phyloP scores from a whole-genome alignment of 1,140 invertebrate species.

The Anastatus disparis region DNA sequence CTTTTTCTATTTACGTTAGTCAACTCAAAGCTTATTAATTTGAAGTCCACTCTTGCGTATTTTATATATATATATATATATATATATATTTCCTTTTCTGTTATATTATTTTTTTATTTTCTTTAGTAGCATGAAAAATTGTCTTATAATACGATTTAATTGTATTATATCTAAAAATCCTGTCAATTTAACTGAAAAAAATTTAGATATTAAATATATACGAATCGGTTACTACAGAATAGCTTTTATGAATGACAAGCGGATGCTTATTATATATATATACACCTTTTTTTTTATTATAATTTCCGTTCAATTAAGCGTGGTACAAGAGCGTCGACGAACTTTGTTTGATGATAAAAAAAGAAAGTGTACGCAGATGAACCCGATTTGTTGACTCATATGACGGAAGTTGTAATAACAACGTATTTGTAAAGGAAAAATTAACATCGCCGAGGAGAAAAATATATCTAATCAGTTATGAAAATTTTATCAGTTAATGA shows the following conservation, averaged over 20 bases:
- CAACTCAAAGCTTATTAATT: not conserved
- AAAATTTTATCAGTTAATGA: too few relatives aligned
- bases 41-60: not conserved
- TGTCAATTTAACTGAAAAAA: too few relatives aligned
- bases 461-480: too few relatives aligned
- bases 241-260: not conserved
- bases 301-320: slow-evolving; percentile 28
- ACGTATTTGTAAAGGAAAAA: not conserved
- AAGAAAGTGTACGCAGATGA: slow-evolving; percentile 27
- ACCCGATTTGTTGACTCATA: slow-evolving; percentile 37
- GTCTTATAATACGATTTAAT: too few relatives aligned
- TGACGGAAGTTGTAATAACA: slow-evolving; percentile 29
- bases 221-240: too few relatives aligned
- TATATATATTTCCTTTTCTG: too few relatives aligned
- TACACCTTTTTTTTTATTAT: slow-evolving; percentile 4
- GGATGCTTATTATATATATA: slow-evolving; percentile 5
- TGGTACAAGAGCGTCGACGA: not conserved
- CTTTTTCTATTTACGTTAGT: not conserved
- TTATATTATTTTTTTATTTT: too few relatives aligned
- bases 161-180: too few relatives aligned
- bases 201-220: too few relatives aligned
- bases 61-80: not conserved
- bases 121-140: too few relatives aligned
- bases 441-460: not conserved
- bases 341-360: not conserved